Percentiles rank a stretch among this genome's conserved stretches.
phyloP scores from a whole-genome alignment of 2,113 vertebrate species.

The Macheiramphus alcinus region DNA sequence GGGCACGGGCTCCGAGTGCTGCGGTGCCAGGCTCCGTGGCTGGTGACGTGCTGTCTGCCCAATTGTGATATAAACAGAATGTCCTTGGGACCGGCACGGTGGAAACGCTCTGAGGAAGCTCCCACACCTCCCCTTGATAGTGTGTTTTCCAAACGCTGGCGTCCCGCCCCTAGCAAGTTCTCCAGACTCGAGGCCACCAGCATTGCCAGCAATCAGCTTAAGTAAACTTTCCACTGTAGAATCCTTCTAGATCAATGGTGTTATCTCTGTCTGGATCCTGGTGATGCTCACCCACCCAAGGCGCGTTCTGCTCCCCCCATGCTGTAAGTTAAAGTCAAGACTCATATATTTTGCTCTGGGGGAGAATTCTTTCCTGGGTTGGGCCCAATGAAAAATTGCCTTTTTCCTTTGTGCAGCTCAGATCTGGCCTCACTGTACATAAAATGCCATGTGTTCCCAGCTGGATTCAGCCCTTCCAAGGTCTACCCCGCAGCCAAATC shows the following conservation, averaged over 20 bases:
- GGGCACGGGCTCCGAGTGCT: fast-evolving
- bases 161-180: not conserved
- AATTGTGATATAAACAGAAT: constrained; percentile 21
- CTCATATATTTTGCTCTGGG: fast-evolving
- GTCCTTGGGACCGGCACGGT: not conserved
- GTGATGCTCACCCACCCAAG: not conserved
- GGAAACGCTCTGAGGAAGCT: not conserved
- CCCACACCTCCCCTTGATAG: constrained; percentile 1
- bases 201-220: not conserved
- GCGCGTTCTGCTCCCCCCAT: not conserved
- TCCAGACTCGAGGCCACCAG: not conserved
- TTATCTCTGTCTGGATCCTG: not conserved
- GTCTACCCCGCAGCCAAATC: constrained; percentile 35
- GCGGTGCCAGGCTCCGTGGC: not conserved
- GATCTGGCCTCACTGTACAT: not conserved
- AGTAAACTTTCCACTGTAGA: not conserved
- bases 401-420: not conserved
- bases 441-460: constrained; percentile 49
- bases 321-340: not conserved
- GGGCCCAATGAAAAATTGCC: constrained; percentile 5
- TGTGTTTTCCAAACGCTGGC: not conserved
- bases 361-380: not conserved
- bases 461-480: constrained; percentile 44
- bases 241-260: not conserved
- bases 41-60: constrained; percentile 38